These are phyloP conservation scores for Cyphomyrus discorhynchus DNA, from an alignment of 2,113 vertebrate genomes.

Conservation along the genomic window DNA sequence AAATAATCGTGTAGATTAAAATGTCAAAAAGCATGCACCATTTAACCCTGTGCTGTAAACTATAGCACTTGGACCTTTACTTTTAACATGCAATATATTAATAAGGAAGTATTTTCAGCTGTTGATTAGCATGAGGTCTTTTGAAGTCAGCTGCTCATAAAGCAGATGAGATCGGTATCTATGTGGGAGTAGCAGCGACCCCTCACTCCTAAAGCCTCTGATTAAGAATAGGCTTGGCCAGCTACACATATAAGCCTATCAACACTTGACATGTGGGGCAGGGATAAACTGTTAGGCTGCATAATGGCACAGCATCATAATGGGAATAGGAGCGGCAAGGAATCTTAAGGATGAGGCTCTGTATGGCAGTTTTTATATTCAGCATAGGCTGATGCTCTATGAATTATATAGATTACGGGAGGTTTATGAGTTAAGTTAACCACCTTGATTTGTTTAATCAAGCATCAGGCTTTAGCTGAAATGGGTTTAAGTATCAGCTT, in stretches of 20 bases:
- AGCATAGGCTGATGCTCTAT: neutral
- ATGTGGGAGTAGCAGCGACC: neutral
- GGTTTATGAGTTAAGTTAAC: constrained; percentile 8
- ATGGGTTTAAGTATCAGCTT: neutral
- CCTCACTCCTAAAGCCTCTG: neutral
- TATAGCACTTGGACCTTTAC: neutral
- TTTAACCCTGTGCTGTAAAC: neutral
- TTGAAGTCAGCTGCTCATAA: neutral
- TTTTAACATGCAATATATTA: neutral
- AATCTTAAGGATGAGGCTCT: neutral
- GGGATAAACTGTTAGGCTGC: neutral
- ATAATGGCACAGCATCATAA: neutral
- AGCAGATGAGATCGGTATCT: neutral
- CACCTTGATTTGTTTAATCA: constrained; percentile 12
- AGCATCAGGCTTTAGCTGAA: neutral
- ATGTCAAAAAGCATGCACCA: neutral
- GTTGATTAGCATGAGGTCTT: neutral
- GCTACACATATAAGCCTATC: constrained; percentile 8
- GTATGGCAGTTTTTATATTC: neutral
- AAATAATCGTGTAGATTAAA: neutral
- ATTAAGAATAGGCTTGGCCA: constrained; percentile 1
- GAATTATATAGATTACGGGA: constrained; percentile 4
- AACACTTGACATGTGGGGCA: constrained; percentile 3
- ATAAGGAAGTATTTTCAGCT: neutral
- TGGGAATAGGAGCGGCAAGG: neutral